Base-by-base conservation (phyloP, 2,888 invertebrate species). In the Aspidiotus rigidus region DNA sequence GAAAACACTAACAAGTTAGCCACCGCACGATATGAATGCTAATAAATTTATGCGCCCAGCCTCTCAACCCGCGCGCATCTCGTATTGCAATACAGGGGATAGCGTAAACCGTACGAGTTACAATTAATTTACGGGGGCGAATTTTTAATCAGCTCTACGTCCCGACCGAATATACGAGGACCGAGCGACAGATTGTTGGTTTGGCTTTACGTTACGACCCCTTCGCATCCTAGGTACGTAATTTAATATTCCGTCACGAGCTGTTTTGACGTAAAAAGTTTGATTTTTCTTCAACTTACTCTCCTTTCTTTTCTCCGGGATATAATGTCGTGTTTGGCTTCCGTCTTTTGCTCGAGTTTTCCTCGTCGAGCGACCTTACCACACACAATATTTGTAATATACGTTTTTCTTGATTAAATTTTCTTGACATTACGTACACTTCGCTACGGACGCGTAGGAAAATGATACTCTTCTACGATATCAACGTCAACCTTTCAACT, bases 81-180 rank as follows among this genome's bases (percentile, higher is more conserved):
- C n/a, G 49, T 49, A 49, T 49, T 13, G 10, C 49, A n/a, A n/a
- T 13, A 28, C 28, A 49, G n/a, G 11, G 49, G 49, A 49, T 49
- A n/a, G 49, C 49, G 10, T 13, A 49, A 49, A 53, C 63, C 66
- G 66, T 66, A 56, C 66, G 55, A 56, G 66, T 66, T 66, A 66
- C 66, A 66, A 66, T 66, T 66, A 66, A 66, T 66, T 66, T 66
- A 66, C 66, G 56, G 57, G 42, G 66, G 66, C 40, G 66, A 66
- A 66, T 66, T 66, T 66, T 66, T 66, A 66, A 66, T 66, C 66
- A 66, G 66, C 66, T 57, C 57, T 15, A 9, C 40, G 55, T 55
- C 40, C 55, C 40, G 57, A 28, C 57, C 41, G 66, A 66, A 66
- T 66, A 66, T 28, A 28, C 28, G 28, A 28, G 28, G 28, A 28